A percentile compares a stretch with the other conserved stretches of the same genome.
Evolutionary conservation across 2,888 invertebrate species (phyloP).

Genomic region (Caenorhabditis sp.): DNA sequence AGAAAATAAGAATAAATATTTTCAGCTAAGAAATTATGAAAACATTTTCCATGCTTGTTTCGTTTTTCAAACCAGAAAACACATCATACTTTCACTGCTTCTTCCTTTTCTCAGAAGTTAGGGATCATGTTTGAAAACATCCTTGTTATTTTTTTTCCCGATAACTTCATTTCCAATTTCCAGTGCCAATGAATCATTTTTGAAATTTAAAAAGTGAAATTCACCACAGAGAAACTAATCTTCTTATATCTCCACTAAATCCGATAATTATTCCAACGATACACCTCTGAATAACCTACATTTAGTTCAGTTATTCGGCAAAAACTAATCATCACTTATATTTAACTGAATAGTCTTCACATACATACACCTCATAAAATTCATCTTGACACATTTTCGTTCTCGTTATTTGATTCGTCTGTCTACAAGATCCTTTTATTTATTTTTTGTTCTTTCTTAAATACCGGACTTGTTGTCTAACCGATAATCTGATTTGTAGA

Average conservation of each 20-base stretch:
- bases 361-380: neutral
- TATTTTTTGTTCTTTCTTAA: neutral
- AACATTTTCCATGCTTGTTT: too few species aligned
- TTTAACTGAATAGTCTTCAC: neutral
- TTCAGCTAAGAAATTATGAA: too few species aligned
- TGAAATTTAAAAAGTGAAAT: too few species aligned
- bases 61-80: too few species aligned
- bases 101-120: too few species aligned
- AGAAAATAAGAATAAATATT: too few species aligned
- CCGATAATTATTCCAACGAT: neutral
- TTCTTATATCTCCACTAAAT: neutral
- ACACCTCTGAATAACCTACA: neutral
- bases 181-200: too few species aligned
- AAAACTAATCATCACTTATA: neutral
- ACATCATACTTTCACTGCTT: too few species aligned
- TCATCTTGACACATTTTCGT: conserved; percentile 1
- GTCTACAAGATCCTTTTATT: neutral
- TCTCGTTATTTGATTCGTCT: neutral
- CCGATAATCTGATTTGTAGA: neutral
- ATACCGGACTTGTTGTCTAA: conserved; percentile 1
- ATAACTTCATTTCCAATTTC: too few species aligned
- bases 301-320: neutral
- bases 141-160: too few species aligned
- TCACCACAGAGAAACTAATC: neutral
- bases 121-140: too few species aligned